Conservation (phyloP, 1,140 invertebrate genomes). For the Amyelois transitella region DNA sequence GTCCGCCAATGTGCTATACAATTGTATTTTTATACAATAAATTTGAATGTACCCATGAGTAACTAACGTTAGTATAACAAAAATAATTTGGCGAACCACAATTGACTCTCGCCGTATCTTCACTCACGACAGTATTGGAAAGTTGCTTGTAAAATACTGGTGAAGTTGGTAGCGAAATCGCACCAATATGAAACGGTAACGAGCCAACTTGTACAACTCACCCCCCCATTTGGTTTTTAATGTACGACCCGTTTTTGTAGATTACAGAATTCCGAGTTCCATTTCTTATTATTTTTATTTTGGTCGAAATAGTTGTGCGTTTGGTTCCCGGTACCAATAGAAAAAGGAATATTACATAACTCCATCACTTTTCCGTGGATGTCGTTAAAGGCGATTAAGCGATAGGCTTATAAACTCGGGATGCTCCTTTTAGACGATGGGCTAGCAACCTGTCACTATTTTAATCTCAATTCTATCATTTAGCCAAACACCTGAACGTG, state of each 20-base stretch:
- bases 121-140: not conserved
- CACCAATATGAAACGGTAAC: slow-evolving; percentile 25
- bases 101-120: not conserved
- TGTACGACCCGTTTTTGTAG: slow-evolving; percentile 6
- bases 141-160: slow-evolving; percentile 25
- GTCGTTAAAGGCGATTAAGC: too few relatives aligned
- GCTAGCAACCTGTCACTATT: too few relatives aligned
- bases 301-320: not conserved
- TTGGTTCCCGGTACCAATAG: not conserved
- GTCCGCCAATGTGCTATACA: too few relatives aligned
- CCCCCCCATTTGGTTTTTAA: slow-evolving; percentile 13
- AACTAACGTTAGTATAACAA: too few relatives aligned
- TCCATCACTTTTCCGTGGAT: too few relatives aligned
- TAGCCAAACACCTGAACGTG: too few relatives aligned
- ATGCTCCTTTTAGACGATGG: too few relatives aligned
- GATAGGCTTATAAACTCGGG: too few relatives aligned
- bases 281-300: not conserved
- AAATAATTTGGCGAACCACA: not conserved
- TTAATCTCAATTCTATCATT: too few relatives aligned
- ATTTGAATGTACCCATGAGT: too few relatives aligned
- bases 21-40: too few relatives aligned
- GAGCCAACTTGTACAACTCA: slow-evolving; percentile 26
- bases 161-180: slow-evolving; percentile 20
- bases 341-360: too few relatives aligned
- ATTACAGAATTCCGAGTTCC: not conserved